phyloP scores from a whole-genome alignment of 1,140 invertebrate species.

The Lordiphosa clarofinis region DNA sequence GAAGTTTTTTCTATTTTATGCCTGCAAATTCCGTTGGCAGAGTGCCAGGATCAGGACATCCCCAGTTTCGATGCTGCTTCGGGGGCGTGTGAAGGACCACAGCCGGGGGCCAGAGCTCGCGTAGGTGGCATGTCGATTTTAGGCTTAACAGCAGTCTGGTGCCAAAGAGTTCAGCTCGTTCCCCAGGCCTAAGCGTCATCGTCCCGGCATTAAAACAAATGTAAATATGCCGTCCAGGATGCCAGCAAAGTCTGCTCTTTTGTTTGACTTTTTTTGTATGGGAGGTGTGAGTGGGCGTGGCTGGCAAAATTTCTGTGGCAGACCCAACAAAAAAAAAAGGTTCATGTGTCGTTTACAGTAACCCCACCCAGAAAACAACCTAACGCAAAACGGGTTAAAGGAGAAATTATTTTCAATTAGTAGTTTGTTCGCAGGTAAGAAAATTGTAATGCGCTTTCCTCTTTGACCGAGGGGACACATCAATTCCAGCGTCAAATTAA shows the following conservation, averaged over 20 bases:
- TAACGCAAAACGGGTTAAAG: slow-evolving; percentile 5
- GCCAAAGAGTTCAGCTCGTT: slow-evolving; percentile 45
- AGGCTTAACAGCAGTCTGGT: slow-evolving; percentile 38
- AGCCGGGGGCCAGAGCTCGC: slow-evolving; percentile 29
- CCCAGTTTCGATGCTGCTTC: no score
- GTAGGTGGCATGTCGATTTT: slow-evolving; percentile 54
- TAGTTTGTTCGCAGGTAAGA: background rate
- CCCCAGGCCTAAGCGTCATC: slow-evolving; percentile 23
- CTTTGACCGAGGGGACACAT: background rate
- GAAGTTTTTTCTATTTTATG: slow-evolving; percentile 55
- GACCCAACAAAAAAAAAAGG: background rate
- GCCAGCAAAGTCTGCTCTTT: no score
- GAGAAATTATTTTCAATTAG: slow-evolving; percentile 7
- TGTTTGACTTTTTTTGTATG: no score
- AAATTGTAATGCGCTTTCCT: slow-evolving; percentile 11
- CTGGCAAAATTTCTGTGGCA: slow-evolving; percentile 17
- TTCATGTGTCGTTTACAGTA: slow-evolving; percentile 10
- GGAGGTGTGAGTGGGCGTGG: no score
- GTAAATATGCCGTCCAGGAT: no score
- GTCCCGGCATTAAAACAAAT: no score
- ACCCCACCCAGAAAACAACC: background rate
- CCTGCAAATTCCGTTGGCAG: slow-evolving; percentile 52
- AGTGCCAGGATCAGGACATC: slow-evolving; percentile 20
- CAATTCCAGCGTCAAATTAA: slow-evolving; percentile 13
- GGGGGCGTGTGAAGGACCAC: slow-evolving; percentile 25